Evolutionary conservation across 2,113 vertebrate species (phyloP), one percentile per base, ranked within the genome.

Genomic region (Prunella himalayana): DNA sequence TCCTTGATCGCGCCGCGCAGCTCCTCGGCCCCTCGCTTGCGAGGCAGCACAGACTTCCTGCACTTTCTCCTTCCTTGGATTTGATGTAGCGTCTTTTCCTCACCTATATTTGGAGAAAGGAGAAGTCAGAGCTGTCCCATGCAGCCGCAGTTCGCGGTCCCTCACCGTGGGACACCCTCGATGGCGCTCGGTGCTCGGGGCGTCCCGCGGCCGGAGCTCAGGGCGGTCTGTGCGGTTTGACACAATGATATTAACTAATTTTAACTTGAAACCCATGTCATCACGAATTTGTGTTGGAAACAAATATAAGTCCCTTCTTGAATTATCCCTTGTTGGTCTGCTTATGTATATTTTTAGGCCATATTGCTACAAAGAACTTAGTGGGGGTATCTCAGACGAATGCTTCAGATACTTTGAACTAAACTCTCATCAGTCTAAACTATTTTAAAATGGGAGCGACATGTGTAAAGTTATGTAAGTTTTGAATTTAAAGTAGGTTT

Each of bases 311-410:
- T n/a, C 2, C 2, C 0, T 35, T 28, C 2, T 47, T 8, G 16
- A 30, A 19, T 25, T 42, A 5, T 6, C 2, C 7, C 1, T 16
- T 18, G 0, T 35, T 37, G 6, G 8, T n/a, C 2, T 44, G 6
- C 10, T 10, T 30, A 13, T 3, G 1, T 31, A 0, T 22, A 0
- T 25, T 9, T 79, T 27, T 7, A 33, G 21, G 7, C 10, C 39
- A 3, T 0, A 1, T n/a, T 65, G 1, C 1, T 24, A 2, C 1
- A 1, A 33, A 37, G 37, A 75, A 9, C 2, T 1, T 4, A 2
- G 4, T 33, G 23, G 14, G 31, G 19, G 2, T 41, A 10, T 0
- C 9, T 33, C 37, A 37, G 14, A 12, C 0, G 3, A 33, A 27
- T 15, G 18, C 12, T 45, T 69, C 33, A 15, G 7, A 4, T 39